A percentile compares a stretch with the other conserved stretches of the same genome.
phyloP scores from a whole-genome alignment of 1,140 invertebrate species.

The Zeugodacus cucurbitae region DNA sequence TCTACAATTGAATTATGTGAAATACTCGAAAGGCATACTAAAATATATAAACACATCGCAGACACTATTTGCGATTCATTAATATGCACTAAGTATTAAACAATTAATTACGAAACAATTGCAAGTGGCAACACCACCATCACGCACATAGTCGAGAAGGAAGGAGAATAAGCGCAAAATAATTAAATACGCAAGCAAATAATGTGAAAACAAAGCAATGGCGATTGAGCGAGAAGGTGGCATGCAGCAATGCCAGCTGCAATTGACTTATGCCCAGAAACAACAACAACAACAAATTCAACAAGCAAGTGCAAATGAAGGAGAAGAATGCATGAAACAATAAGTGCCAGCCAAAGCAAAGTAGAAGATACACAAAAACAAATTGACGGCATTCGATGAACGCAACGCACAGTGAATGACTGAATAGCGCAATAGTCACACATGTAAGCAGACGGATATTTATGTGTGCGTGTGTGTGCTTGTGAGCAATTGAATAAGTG shows the following conservation, averaged over 20 bases:
- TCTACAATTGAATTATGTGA: not conserved
- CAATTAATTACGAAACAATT: slow-evolving; percentile 32
- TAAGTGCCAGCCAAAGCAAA: not conserved
- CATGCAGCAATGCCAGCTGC: not conserved
- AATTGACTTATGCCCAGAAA: not conserved
- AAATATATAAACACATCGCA: not conserved
- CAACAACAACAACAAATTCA: not conserved
- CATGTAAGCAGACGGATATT: not conserved
- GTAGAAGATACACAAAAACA: slow-evolving; percentile 2
- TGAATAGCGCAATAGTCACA: not conserved
- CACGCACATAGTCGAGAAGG: not conserved
- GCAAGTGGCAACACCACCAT: not conserved
- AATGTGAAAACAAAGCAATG: not conserved
- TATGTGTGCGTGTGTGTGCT: not conserved
- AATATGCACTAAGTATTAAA: not conserved
- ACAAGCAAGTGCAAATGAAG: not conserved
- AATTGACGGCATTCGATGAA: slow-evolving; percentile 32
- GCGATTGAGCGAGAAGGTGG: not conserved
- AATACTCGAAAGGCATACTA: not conserved
- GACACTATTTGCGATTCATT: not conserved
- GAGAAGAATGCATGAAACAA: not conserved
- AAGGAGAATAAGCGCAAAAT: not conserved
- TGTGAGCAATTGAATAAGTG: slow-evolving; percentile 25
- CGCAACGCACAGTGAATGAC: slow-evolving; percentile 19
- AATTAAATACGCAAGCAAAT: not conserved